Base-by-base conservation (phyloP, 2,113 vertebrate species). In the Stigmatopora argus region DNA sequence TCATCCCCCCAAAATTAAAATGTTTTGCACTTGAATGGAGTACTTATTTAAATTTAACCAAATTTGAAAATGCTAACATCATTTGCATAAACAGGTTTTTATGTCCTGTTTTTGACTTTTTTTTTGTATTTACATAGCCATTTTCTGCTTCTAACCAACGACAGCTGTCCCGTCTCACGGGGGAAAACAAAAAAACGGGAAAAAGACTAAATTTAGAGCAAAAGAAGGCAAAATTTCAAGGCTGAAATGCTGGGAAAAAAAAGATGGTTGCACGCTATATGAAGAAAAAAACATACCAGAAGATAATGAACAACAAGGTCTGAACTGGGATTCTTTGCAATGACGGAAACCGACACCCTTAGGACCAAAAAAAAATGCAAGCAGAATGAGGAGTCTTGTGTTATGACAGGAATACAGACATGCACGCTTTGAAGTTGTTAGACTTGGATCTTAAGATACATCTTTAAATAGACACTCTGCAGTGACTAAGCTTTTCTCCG, bases 371-470 rank as follows among this genome's bases (percentile, higher is more conserved):
- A 52, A 52, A 52, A 52, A 52, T 21, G 21, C 52, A 45, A 65
- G 58, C 61, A 77, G 76, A 79, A 69, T 41, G 51, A 35, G 55
- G 57, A 70, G 52, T 46, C 62, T 77, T 41, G 47, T 83, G 72
- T 82, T 85, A 65, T 84, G 85, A 86, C 80, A 79, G 79, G 35
- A 74, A 52, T 60, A 75, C 51, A 65, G 71, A 52, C 66, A 75
- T 38, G 58, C 61, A 65, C 59, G 14, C 23, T 62, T 26, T 59
- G 9, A n/a, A 41, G 34, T 34, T 18, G 34, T 4, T 9, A 19
- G 17, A 12, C 56, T 19, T 60, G 34, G 9, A 38, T 59, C 17
- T 59, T 19, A n/a, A n/a, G n/a, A 59, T 38, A 59, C 34, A 60
- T 19, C 11, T 53, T 13, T 21, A 12, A n/a, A 38, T 38, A 59